Percentiles rank a stretch among this genome's conserved stretches.
These are phyloP conservation scores for Trichonephila clavipes DNA, from an alignment of 1,140 invertebrate genomes.

Conservation along the genomic window DNA sequence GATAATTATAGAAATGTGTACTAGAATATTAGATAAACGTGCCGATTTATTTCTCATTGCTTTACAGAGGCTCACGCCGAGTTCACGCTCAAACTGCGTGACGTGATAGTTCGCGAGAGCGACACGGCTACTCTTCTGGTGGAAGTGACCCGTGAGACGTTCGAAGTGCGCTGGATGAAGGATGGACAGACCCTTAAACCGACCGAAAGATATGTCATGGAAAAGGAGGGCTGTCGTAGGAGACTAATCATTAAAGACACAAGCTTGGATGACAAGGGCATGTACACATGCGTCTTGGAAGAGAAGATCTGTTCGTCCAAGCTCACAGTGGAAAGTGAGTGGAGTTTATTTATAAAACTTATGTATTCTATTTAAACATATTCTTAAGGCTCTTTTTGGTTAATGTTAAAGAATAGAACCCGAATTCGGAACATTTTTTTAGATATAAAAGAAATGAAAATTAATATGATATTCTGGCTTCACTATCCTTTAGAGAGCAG, in stretches of 20 bases:
- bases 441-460: too few relatives aligned
- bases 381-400: too few relatives aligned
- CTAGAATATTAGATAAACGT: too few relatives aligned
- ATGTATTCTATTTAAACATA: too few relatives aligned
- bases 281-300: constrained; percentile 81
- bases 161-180: constrained; percentile 80
- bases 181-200: constrained; percentile 80
- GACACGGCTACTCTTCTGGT: constrained; percentile 78
- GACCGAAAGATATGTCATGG: constrained; percentile 76
- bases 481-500: too few relatives aligned
- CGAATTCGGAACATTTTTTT: too few relatives aligned
- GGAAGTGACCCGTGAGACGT: constrained; percentile 77
- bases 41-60: background rate
- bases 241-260: constrained; percentile 79
- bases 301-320: constrained; percentile 77
- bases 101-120: constrained; percentile 78
- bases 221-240: constrained; percentile 76
- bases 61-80: constrained; percentile 76
- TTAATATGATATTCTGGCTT: too few relatives aligned
- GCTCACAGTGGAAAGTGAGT: constrained; percentile 76
- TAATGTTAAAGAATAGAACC: too few relatives aligned
- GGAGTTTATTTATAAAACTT: too few relatives aligned
- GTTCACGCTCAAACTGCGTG: constrained; percentile 78
- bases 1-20: too few relatives aligned
- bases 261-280: constrained; percentile 79